Base-by-base conservation (phyloP, 2,797 vertebrate species). In the Rhodeus uyekii region DNA sequence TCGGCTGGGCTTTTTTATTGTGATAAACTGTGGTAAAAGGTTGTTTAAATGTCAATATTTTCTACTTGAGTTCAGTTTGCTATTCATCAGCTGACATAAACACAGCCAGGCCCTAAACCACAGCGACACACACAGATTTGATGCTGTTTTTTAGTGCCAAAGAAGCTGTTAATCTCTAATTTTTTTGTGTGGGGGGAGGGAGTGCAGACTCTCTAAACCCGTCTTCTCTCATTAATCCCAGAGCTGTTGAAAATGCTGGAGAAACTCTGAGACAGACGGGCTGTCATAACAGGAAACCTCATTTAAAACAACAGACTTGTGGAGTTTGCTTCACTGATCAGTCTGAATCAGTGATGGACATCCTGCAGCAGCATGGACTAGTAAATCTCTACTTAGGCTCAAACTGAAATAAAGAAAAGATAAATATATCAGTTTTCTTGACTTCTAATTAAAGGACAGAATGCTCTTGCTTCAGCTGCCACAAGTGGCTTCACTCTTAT, bases 21-120 rank as follows among this genome's bases (percentile, higher is more conserved):
- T 83, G 91, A 91, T 90, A 89, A 90, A 89, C 86, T 60, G 82
- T 88, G 85, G 91, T 91, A 88, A 86, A 89, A n/a, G 27, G 87
- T 86, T 91, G 89, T 90, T 93, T 92, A 93, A 92, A 88, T 87
- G 82, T 91, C 89, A 93, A 93, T 91, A 92, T 92, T 92, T 93
- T 90, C 86, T 78, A 75, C 88, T 90, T 89, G 88, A 86, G 76
- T 88, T 87, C 86, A 65, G 90, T 90, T 90, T 92, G 89, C 91
- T 89, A 88, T 92, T 91, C 90, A 90, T 92, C 85, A 75, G 34
- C 27, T 89, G 81, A 86, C n/a, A n/a, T n/a, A 88, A 91, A 88
- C 87, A 68, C 46, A 64, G 63, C 22, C 39, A 42, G 36, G n/a
- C 16, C 61, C 19, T 34, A 61, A 75, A 68, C 74, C 46, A 38